Percentiles rank a stretch among this genome's conserved stretches.
phyloP scores from a whole-genome alignment of 64 coral and sea anemone species.

The Porites lutea region DNA sequence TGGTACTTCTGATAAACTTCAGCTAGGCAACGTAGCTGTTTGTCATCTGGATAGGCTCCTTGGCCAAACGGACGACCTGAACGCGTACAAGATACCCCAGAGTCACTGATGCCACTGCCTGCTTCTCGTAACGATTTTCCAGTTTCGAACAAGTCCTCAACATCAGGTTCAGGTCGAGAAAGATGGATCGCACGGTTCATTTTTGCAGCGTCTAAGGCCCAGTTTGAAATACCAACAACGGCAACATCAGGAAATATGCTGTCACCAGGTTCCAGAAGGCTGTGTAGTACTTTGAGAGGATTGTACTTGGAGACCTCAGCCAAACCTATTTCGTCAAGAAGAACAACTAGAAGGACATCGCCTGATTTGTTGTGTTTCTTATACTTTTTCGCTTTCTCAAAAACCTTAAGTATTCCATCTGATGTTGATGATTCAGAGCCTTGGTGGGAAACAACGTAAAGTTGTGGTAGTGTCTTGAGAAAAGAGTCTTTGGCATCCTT shows the following conservation, averaged over 20 bases:
- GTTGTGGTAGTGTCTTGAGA: conserved; percentile 70
- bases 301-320: conserved; percentile 80
- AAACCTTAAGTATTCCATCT: conserved; percentile 76
- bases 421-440: conserved; percentile 85
- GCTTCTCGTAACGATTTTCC: conserved; percentile 57
- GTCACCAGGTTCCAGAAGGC: conserved; percentile 63
- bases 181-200: conserved; percentile 86
- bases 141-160: conserved; percentile 78
- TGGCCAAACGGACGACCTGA: not conserved
- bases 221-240: conserved; percentile 86
- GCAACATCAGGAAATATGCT: conserved; percentile 70
- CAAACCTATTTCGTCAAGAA: conserved; percentile 80
- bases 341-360: conserved; percentile 74
- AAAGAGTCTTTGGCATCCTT: conserved; percentile 70
- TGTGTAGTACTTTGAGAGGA: conserved; percentile 79
- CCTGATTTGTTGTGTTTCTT: conserved; percentile 22
- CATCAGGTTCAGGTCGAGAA: conserved; percentile 70
- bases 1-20: conserved; percentile 90
- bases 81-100: not conserved
- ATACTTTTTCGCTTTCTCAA: conserved; percentile 85
- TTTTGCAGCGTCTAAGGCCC: conserved; percentile 80
- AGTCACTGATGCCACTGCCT: not conserved
- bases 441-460: conserved; percentile 75
- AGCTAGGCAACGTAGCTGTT: conserved; percentile 76
- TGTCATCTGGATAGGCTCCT: conserved; percentile 19